Percentiles rank a stretch among this genome's conserved stretches.
Conservation (phyloP, 2,797 vertebrate genomes). For the Agapornis canus region DNA sequence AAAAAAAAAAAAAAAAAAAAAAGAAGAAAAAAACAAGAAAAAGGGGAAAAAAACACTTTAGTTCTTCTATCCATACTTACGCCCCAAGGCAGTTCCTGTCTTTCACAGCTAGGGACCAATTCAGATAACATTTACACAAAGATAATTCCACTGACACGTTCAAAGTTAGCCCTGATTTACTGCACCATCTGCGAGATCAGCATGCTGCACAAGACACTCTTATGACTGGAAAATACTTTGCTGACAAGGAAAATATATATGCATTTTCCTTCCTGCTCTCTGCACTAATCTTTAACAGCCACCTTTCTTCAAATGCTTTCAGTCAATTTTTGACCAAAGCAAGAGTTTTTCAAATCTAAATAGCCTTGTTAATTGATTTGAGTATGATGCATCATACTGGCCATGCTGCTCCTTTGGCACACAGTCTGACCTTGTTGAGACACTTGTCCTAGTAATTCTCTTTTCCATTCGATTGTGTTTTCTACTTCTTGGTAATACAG, state of each 20-base stretch:
- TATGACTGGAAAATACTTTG: conserved; percentile 51
- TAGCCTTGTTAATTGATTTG: background rate
- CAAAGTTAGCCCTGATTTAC: conserved; percentile 58
- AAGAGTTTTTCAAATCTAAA: background rate
- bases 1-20: no score
- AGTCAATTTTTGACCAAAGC: background rate
- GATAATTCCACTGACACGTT: conserved; percentile 34
- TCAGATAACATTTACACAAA: conserved; percentile 7
- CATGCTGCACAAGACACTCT: background rate
- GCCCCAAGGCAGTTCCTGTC: background rate
- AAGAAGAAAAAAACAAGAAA: no score
- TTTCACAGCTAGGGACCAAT: conserved; percentile 36
- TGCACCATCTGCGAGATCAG: conserved; percentile 54
- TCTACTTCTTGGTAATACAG: background rate
- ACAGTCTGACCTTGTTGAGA: background rate
- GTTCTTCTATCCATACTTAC: background rate
- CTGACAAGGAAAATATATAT: conserved; percentile 17
- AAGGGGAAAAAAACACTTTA: background rate
- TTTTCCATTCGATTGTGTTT: background rate
- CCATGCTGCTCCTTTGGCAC: background rate
- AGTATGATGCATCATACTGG: background rate
- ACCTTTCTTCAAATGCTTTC: background rate
- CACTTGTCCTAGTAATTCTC: background rate
- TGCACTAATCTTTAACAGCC: background rate
- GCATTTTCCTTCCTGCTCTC: background rate